Evolutionary conservation across 2,797 vertebrate species (phyloP), one percentile per base, ranked within the genome.

Genomic region (Prionace glauca): DNA sequence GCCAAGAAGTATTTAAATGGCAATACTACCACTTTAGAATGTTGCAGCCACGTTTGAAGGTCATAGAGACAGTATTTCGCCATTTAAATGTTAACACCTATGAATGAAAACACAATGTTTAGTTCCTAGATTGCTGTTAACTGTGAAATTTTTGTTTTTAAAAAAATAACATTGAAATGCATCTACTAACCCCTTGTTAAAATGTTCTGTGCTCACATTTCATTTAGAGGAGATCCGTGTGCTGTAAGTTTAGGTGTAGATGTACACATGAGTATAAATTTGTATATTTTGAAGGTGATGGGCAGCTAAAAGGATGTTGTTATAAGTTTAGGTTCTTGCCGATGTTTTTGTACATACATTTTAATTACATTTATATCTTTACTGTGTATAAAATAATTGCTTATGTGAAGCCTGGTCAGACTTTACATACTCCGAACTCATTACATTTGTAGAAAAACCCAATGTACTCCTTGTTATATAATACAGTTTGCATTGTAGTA

Each of bases 321-420:
- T 95, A 77, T 95, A 95, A 95, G 93, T 95, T 95, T 95, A 95
- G 93, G 93, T 95, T 95, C 93, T 95, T 95, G 69, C 93, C 41
- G 93, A 95, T 95, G 93, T 95, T 95, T 95, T 95, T 95, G 93
- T 95, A 95, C 71, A 95, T 95, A 95, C 93, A 95, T 95, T 95
- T 95, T 95, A 95, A 95, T 95, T 95, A 95, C 93, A 95, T 95
- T 95, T 95, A 77, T 95, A 95, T 95, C 93, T 95, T 95, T 74
- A 95, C 93, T 77, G 93, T 95, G 93, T 95, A 95, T 95, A 95
- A 94, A 95, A 77, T 95, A 95, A 95, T 72, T 95, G 71, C 93
- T 74, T 72, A 77, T 95, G 93, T 95, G 93, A 95, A 95, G 93
- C 93, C 93, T 74, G 45, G 45, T 95, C 93, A 95, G 93, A 56